Percentiles rank a stretch among this genome's conserved stretches.
phyloP scores from a whole-genome alignment of 2,797 vertebrate genomes.

The Melanotaenia trifasciata region DNA sequence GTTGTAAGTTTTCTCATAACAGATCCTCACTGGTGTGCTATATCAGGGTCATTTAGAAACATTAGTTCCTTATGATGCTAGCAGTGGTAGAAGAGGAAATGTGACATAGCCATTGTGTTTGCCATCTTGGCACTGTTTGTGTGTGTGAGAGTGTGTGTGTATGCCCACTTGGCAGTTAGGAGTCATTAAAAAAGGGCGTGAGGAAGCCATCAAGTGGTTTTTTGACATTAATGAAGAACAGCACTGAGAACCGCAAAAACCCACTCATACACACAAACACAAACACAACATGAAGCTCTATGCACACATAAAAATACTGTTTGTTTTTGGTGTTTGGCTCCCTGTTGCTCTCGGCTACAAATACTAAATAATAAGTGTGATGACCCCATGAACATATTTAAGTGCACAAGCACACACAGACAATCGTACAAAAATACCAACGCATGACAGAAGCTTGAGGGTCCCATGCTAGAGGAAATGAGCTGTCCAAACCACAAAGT shows the following conservation, averaged over 20 bases:
- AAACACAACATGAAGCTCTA: slow-evolving; percentile 60
- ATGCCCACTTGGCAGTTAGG: slow-evolving; percentile 76
- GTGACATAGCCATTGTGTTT: slow-evolving; percentile 64
- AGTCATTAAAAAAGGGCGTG: slow-evolving; percentile 83
- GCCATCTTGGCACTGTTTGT: slow-evolving; percentile 63
- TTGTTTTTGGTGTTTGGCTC: slow-evolving; percentile 58
- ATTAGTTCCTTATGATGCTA: slow-evolving; percentile 58
- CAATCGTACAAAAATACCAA: slow-evolving; percentile 49
- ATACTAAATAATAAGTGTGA: slow-evolving; percentile 61
- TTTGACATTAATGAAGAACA: slow-evolving; percentile 76
- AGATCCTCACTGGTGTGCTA: slow-evolving; percentile 58
- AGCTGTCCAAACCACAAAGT: slow-evolving; percentile 45
- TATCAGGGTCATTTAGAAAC: slow-evolving; percentile 46
- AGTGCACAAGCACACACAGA: slow-evolving; percentile 31
- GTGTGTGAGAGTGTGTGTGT: slow-evolving; percentile 21
- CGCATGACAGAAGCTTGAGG: slow-evolving; percentile 42
- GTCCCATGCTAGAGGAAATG: slow-evolving; percentile 34
- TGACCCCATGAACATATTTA: slow-evolving; percentile 53
- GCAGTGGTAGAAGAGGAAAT: slow-evolving; percentile 67
- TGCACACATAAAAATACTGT: slow-evolving; percentile 55
- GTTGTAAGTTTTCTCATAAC: slow-evolving; percentile 39
- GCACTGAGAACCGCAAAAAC: slow-evolving; percentile 61
- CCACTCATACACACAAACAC: slow-evolving; percentile 60
- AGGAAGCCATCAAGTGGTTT: slow-evolving; percentile 70
- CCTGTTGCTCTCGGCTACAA: slow-evolving; percentile 44